Base-by-base conservation (phyloP, 2,113 vertebrate species). In the Silurus asotus region DNA sequence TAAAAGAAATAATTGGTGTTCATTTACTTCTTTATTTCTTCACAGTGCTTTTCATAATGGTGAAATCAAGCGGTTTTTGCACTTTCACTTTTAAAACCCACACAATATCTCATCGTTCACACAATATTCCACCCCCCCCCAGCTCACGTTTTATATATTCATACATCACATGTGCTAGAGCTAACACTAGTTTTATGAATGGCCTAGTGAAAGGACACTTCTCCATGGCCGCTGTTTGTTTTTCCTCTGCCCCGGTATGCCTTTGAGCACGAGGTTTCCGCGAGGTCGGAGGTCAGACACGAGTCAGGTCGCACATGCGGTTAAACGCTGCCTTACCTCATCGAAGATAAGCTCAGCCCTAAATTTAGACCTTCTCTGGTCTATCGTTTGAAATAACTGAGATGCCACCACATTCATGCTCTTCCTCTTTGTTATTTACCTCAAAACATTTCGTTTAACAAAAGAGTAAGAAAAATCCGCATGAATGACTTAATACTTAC, bases 171-270 rank as follows among this genome's bases (percentile, higher is more conserved):
- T 67, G 49, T 11, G 15, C 77, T 65, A 53, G 7, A 7, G 23
- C 59, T 48, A 20, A 6, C 11, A 10, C 37, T 64, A 64, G 59
- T 87, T 89, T 85, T 87, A 85, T 90, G 88, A 91, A 89, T 89
- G 86, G 83, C 76, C 75, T 79, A 79, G 88, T 88, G 77, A 88
- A 86, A 88, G 82, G 88, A 58, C 51, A 85, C 85, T 82, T 64
- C 84, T 88, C 74, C 58, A 37, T 78, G 83, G 90, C 79, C 89
- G 88, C 84, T 93, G 90, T 93, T 92, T 89, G 81, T 88, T 90
- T 91, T 82, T 88, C 87, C 86, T 90, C 83, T 37, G 88, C 72
- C 61, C 72, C 74, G 78, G 80, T 49, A 19, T 81, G 70, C 23
- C 64, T 70, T 8, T n/a, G 25, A 58, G 84, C 25, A 37, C 48